These are phyloP conservation scores for Drosophila mimica DNA, from an alignment of 2,888 invertebrate species.

Conservation along the genomic window DNA sequence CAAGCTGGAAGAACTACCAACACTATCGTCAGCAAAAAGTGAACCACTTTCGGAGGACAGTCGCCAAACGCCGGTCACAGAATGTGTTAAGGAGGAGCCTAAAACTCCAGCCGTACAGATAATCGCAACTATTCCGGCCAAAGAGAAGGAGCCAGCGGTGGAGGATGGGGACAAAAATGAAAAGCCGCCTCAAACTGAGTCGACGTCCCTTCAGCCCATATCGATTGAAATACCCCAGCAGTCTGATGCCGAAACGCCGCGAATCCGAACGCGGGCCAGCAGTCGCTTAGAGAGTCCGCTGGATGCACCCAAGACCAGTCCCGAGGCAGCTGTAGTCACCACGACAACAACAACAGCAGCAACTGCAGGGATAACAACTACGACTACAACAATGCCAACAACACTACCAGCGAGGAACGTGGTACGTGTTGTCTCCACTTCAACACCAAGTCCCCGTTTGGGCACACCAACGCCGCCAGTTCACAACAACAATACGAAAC, in stretches of 20 bases:
- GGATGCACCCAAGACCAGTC: slow-evolving; percentile 83
- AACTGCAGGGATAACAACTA: slow-evolving; percentile 24
- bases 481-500: slow-evolving; percentile 85
- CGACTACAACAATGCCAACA: slow-evolving; percentile 57
- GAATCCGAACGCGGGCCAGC: slow-evolving; percentile 89
- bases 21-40: slow-evolving; percentile 42
- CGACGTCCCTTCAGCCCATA: slow-evolving; percentile 87
- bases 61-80: background rate
- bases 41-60: slow-evolving; percentile 28
- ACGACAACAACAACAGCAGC: slow-evolving; percentile 17
- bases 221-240: slow-evolving; percentile 92
- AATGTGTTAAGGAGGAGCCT: slow-evolving; percentile 35
- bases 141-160: slow-evolving; percentile 29
- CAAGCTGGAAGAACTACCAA: slow-evolving; percentile 52
- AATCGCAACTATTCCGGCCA: slow-evolving; percentile 1
- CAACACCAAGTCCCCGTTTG: slow-evolving; percentile 75
- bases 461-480: slow-evolving; percentile 56
- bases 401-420: slow-evolving; percentile 51
- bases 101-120: slow-evolving; percentile 26
- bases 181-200: slow-evolving; percentile 32
- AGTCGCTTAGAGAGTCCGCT: slow-evolving; percentile 90
- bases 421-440: slow-evolving; percentile 51
- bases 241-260: slow-evolving; percentile 85
- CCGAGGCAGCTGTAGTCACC: slow-evolving; percentile 53
- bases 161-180: slow-evolving; percentile 30